phyloP scores from a whole-genome alignment of 1,140 invertebrate species.

The Heliconius melpomene region DNA sequence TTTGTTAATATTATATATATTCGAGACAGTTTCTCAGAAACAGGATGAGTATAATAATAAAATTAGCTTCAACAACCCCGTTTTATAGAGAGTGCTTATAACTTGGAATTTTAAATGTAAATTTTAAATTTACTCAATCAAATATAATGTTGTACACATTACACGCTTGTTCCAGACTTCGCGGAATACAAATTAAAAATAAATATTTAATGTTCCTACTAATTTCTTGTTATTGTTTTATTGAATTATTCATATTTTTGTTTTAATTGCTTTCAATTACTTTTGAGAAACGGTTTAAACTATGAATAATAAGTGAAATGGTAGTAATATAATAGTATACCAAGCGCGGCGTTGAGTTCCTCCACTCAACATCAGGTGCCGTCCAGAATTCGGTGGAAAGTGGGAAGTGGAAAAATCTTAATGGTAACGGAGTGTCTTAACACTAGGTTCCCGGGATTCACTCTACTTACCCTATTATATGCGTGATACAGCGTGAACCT shows the following conservation, averaged over 20 bases:
- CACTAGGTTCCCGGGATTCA: no score
- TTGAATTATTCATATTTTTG: neutral
- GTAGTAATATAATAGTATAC: neutral
- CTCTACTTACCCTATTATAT: no score
- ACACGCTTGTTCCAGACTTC: neutral
- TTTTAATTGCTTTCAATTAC: neutral
- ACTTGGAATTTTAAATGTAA: conserved; percentile 1
- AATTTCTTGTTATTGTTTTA: neutral
- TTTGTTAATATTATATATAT: neutral
- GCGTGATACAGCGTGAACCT: no score
- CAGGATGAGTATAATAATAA: neutral
- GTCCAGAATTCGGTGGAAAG: no score
- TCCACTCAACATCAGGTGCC: no score
- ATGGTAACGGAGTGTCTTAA: no score
- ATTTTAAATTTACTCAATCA: conserved; percentile 11
- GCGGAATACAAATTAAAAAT: neutral
- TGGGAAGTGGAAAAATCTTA: no score
- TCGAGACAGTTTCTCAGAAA: neutral
- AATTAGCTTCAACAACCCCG: neutral
- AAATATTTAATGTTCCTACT: neutral
- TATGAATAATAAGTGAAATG: neutral
- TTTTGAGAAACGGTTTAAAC: neutral
- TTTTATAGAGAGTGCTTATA: neutral
- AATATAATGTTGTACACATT: conserved; percentile 3
- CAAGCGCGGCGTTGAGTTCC: no score